These are phyloP conservation scores for Crax fasciolata DNA, from an alignment of 2,797 vertebrate genomes.

Conservation along the genomic window DNA sequence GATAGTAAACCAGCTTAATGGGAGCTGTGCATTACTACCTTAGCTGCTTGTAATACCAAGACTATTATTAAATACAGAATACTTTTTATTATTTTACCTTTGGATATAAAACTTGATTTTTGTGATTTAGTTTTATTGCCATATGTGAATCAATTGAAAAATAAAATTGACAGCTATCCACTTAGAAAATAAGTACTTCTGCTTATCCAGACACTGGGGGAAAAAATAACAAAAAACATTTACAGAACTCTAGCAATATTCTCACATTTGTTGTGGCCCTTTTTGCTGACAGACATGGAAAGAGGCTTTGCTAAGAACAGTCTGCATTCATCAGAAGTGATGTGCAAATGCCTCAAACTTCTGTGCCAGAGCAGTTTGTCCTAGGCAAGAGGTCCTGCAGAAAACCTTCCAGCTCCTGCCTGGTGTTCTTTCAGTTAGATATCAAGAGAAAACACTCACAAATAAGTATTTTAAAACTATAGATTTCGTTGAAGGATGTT, in stretches of 20 bases:
- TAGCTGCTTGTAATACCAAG: background rate
- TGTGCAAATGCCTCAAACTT: too few relatives aligned
- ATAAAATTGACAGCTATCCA: background rate
- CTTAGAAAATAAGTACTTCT: background rate
- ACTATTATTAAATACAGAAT: background rate
- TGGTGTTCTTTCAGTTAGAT: background rate
- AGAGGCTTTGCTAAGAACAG: background rate
- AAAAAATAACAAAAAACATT: too few relatives aligned
- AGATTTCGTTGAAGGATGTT: background rate
- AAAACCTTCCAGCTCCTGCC: background rate
- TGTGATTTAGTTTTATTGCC: background rate
- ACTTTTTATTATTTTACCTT: background rate
- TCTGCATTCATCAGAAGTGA: background rate
- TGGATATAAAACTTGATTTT: background rate
- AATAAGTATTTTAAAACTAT: background rate
- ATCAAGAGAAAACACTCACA: rapidly evolving
- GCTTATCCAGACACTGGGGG: background rate
- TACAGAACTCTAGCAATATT: background rate
- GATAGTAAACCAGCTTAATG: background rate
- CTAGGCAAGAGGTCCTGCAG: background rate
- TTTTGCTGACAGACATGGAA: background rate
- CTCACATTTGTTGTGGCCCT: background rate
- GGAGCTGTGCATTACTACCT: background rate
- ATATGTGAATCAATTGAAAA: background rate
- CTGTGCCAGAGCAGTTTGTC: background rate